Evolutionary conservation across 2,888 invertebrate species (phyloP), one percentile per base, ranked within the genome.

Genomic region (Yponomeuta cagnagella): DNA sequence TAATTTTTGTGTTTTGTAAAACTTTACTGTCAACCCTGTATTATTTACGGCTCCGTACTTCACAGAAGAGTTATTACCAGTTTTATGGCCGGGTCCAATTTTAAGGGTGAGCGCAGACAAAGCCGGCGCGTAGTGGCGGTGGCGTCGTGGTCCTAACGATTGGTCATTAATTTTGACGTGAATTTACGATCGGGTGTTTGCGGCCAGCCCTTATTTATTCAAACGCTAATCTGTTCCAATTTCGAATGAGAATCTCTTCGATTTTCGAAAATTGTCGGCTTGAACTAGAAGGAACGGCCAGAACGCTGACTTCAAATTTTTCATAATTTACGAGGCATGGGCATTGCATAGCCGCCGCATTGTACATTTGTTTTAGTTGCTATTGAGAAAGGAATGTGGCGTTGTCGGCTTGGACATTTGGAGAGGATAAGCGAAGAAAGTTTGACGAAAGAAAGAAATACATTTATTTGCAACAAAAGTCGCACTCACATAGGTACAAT

Each of bases 201-300:
- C 74, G 73, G 73, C 74, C 79, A 77, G 76, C 80, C 82, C 81
- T 81, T 81, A 81, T 81, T 84, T 82, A 82, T 81, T 82, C 81
- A 81, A 82, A 84, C 68, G 37, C 33, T 68, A 68, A 68, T 68
- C 68, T 68, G 68, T 68, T 68, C 43, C 43, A 68, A 68, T 68
- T 68, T 68, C n/a, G 65, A 65, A 65, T 33, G 30, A 10, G 12
- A 65, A 58, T 58, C 12, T 58, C 52, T 58, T 58, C 52, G 52
- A 58, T 15, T 15, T 58, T 58, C 12, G 15, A 58, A 58, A 58
- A 58, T 58, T 58, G 52, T 58, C 52, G 52, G 52, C 1, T 15
- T 15, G 43, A 8, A 8, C 43, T 43, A 43, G 43, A 43, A 43
- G 1, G 8, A 6, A 43, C 43, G 43, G 43, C 43, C 43, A 43